phyloP scores from a whole-genome alignment of 2,797 vertebrate genomes.

The Takifugu ocellatus region DNA sequence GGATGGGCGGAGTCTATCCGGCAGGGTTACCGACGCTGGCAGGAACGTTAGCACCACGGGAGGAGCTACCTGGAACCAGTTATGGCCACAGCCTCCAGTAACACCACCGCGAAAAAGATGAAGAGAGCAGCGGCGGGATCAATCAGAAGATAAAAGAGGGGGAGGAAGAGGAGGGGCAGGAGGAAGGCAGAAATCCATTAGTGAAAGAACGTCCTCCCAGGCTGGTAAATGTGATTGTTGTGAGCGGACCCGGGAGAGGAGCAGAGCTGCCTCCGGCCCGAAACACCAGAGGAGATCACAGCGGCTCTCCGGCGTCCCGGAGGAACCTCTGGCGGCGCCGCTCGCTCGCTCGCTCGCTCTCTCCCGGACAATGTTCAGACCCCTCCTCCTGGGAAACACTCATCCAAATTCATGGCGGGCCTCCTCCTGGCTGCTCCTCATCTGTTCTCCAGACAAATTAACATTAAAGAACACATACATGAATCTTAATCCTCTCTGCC shows the following conservation, averaged over 20 bases:
- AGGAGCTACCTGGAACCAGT: too few species aligned
- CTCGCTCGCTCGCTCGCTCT: not conserved
- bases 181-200: too few species aligned
- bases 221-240: not conserved
- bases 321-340: not conserved
- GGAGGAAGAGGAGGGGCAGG: too few species aligned
- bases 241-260: not conserved
- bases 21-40: too few species aligned
- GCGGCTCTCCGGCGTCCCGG: not conserved
- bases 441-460: constrained; percentile 37
- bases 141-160: too few species aligned
- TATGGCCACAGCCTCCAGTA: too few species aligned
- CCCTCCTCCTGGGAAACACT: constrained; percentile 21
- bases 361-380: not conserved
- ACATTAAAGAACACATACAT: constrained; percentile 56
- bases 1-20: too few species aligned
- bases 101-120: too few species aligned
- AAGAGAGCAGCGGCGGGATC: too few species aligned
- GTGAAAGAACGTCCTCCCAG: too few species aligned
- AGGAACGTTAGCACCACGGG: too few species aligned
- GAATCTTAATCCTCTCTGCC: constrained; percentile 39
- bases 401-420: constrained; percentile 34
- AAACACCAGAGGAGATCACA: not conserved
- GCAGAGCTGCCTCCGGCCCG: not conserved
- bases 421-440: not conserved